A percentile compares a stretch with the other conserved stretches of the same genome.
phyloP scores from a whole-genome alignment of 2,113 vertebrate genomes.

The Phylloscopus whistleri region DNA sequence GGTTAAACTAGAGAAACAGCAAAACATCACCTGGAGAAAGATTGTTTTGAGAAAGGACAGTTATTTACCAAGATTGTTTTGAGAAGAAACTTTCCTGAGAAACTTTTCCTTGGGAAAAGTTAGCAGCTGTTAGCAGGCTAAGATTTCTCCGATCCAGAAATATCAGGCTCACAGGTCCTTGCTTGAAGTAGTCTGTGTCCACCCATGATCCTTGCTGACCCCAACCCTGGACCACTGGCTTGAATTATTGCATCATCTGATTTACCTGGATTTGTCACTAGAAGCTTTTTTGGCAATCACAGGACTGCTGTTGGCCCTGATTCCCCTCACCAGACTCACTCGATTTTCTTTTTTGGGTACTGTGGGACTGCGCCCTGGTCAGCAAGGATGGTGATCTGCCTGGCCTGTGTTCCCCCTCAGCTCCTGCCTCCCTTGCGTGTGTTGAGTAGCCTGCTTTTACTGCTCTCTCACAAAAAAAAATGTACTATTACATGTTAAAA shows the following conservation, averaged over 20 bases:
- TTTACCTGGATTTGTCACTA: neutral
- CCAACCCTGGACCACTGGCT: neutral
- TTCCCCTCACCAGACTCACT: neutral
- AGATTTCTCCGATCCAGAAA: too few species aligned
- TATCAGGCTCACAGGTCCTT: neutral
- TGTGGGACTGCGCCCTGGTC: neutral
- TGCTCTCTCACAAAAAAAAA: neutral
- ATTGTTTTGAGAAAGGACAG: too few species aligned
- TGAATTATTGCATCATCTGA: neutral
- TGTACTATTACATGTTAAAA: neutral
- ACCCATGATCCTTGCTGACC: neutral
- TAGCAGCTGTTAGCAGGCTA: too few species aligned
- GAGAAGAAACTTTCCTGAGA: too few species aligned
- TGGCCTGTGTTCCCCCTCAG: neutral
- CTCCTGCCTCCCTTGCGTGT: neutral
- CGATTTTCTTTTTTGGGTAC: rapidly evolving
- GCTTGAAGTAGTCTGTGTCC: neutral
- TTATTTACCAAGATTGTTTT: too few species aligned
- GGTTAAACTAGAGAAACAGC: too few species aligned
- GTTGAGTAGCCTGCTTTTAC: neutral
- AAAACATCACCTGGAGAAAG: too few species aligned
- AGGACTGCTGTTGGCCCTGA: neutral
- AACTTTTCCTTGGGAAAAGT: too few species aligned
- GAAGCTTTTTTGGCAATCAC: neutral
- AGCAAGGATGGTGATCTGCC: neutral